phyloP scores from a whole-genome alignment of 2,797 vertebrate species.

The Ciconia nigra region DNA sequence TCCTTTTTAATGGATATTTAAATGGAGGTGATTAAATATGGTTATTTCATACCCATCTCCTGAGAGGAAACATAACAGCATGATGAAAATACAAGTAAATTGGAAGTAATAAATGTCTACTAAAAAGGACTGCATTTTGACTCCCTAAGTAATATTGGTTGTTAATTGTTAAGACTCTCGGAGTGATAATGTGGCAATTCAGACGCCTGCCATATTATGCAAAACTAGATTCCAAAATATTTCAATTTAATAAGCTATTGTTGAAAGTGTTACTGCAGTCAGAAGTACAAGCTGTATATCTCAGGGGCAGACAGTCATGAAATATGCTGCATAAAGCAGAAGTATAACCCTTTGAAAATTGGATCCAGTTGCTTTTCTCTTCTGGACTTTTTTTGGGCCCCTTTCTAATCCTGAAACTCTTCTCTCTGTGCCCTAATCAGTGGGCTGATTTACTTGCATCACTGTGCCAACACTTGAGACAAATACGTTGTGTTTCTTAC shows the following conservation, averaged over 20 bases:
- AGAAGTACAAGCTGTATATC: neutral
- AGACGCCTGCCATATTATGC: neutral
- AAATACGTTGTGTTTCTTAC: neutral
- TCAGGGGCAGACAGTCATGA: neutral
- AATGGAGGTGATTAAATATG: constrained; percentile 17
- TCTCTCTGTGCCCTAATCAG: neutral
- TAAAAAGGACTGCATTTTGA: neutral
- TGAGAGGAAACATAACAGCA: neutral
- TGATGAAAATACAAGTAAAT: neutral
- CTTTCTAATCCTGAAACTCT: neutral
- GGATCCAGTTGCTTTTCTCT: neutral
- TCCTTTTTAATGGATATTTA: constrained; percentile 24
- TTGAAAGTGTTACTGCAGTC: neutral
- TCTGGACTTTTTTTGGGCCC: neutral
- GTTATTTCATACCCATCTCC: neutral
- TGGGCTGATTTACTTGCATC: neutral
- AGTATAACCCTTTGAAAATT: neutral
- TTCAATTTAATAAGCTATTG: neutral
- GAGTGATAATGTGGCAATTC: neutral
- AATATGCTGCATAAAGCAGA: neutral
- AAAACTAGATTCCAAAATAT: neutral
- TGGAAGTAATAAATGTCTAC: neutral
- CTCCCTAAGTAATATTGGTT: neutral
- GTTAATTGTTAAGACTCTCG: neutral
- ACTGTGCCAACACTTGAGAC: neutral